Percentiles rank a stretch among this genome's conserved stretches.
These are phyloP conservation scores for Pavo muticus DNA, from an alignment of 2,113 vertebrate species.

Conservation along the genomic window DNA sequence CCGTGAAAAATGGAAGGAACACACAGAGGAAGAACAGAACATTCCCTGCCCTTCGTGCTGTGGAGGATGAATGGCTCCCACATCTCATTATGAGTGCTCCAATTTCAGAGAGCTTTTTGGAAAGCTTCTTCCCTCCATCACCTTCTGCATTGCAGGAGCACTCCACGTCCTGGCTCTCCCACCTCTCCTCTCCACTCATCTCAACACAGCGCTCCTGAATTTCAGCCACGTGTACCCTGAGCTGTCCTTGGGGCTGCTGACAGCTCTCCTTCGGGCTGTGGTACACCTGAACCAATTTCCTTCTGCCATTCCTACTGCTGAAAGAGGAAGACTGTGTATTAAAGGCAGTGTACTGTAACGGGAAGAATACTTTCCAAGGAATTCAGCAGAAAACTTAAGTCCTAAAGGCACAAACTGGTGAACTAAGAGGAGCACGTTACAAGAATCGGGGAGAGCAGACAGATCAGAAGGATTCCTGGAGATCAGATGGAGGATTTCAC, in stretches of 20 bases:
- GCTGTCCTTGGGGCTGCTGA: neutral
- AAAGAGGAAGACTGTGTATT: constrained; percentile 37
- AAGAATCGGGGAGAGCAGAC: neutral
- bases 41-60: neutral
- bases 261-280: neutral
- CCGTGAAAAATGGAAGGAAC: neutral
- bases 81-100: neutral
- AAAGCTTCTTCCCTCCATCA: neutral
- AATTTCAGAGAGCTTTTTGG: neutral
- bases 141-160: neutral
- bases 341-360: constrained; percentile 47
- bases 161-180: neutral
- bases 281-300: fast-evolving
- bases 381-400: constrained; percentile 48
- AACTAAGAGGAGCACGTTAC: neutral
- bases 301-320: neutral
- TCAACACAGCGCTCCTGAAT: neutral
- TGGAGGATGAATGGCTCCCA: neutral
- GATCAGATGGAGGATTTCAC: constrained; percentile 6
- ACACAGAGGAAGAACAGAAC: neutral
- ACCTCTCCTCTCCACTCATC: neutral
- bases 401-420: constrained; percentile 66
- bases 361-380: constrained; percentile 10
- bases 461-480: neutral
- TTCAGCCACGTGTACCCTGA: neutral